Evolutionary conservation across 2,797 vertebrate genomes (phyloP).

Genomic region (Pseudopleuronectes americanus): DNA sequence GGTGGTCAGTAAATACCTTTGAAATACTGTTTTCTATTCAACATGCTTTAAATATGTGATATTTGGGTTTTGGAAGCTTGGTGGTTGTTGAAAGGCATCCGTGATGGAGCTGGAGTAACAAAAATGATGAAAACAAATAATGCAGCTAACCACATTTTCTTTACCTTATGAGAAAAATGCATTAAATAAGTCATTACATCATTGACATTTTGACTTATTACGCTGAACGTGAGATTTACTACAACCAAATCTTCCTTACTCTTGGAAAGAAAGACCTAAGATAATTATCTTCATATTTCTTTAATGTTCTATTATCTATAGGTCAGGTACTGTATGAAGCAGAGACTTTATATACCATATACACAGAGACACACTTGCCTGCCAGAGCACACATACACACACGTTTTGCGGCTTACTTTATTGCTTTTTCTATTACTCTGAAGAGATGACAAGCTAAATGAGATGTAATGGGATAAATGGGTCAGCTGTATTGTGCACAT

Average conservation of each 20-base stretch:
- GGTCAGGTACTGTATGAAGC: neutral
- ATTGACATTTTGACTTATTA: neutral
- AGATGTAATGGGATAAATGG: constrained; percentile 66
- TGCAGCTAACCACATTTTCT: neutral
- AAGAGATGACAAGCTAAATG: constrained; percentile 76
- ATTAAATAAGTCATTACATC: neutral
- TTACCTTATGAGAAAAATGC: neutral
- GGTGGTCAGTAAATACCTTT: neutral
- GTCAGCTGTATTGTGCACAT: constrained; percentile 22
- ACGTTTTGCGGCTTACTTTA: constrained; percentile 9
- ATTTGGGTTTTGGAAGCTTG: neutral
- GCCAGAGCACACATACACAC: constrained; percentile 10
- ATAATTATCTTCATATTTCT: neutral
- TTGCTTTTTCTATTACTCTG: constrained; percentile 69
- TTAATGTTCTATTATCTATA: too few species aligned
- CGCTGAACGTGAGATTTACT: neutral
- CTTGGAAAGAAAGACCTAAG: neutral
- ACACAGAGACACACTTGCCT: neutral
- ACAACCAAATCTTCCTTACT: neutral
- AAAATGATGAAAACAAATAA: neutral
- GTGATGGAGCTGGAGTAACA: neutral
- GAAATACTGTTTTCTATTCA: neutral
- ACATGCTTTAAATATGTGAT: neutral
- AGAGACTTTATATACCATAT: neutral
- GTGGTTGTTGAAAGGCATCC: neutral